phyloP scores from a whole-genome alignment of 2,797 vertebrate species.

The Salmo trutta region DNA sequence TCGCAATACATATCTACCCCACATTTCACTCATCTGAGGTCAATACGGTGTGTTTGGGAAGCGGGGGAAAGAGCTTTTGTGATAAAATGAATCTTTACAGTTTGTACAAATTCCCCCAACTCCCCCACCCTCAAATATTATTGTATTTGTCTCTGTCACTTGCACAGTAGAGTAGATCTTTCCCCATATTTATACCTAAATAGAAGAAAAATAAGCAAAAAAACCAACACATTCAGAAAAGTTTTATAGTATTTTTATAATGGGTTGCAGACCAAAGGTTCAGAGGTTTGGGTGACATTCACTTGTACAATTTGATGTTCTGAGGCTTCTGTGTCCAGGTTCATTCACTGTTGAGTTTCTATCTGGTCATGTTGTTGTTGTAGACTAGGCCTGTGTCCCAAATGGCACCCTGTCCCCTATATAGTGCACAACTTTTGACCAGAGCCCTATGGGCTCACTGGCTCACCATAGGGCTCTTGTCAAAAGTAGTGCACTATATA shows the following conservation, averaged over 20 bases:
- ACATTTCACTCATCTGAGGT: conserved; percentile 47
- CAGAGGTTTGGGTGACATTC: conserved; percentile 66
- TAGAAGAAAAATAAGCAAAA: conserved; percentile 44
- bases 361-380: no score
- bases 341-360: neutral
- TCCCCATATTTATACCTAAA: conserved; percentile 77
- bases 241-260: conserved; percentile 84
- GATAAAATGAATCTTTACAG: conserved; percentile 59
- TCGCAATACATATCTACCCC: conserved; percentile 36
- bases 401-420: no score
- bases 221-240: conserved; percentile 66
- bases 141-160: conserved; percentile 71
- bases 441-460: no score
- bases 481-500: no score
- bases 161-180: conserved; percentile 76
- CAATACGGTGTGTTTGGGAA: conserved; percentile 54
- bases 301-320: conserved; percentile 54
- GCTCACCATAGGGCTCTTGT: no score
- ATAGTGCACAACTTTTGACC: no score
- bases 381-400: no score
- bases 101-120: conserved; percentile 68
- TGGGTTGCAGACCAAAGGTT: conserved; percentile 76
- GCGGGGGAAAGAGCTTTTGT: conserved; percentile 51
- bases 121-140: conserved; percentile 59
- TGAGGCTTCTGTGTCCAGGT: conserved; percentile 44